Base-by-base conservation (phyloP, 2,797 vertebrate species). In the Simalia tracyae region DNA sequence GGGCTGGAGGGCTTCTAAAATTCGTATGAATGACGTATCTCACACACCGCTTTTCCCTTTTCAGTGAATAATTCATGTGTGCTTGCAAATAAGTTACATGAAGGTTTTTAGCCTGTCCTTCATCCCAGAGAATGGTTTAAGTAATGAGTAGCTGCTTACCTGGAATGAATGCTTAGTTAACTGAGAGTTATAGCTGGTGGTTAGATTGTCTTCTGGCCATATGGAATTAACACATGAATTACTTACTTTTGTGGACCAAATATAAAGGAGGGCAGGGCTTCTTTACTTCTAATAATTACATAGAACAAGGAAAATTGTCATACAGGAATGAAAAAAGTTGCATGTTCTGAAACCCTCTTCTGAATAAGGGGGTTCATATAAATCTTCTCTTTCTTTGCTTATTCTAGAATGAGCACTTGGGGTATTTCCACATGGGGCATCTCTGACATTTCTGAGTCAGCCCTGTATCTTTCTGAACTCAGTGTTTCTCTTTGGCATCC, bases 21-120 rank as follows among this genome's bases (percentile, higher is more conserved):
- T 87, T 28, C 17, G 59, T 72, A 12, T 64, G n/a, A 89, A 46
- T 11, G 8, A 28, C 56, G 50, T 42, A 68, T 46, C 57, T 92
- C 60, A 90, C 89, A 57, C 5, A 46, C 68, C 66, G 24, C 42
- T 63, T 31, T 87, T 84, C 46, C 59, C 63, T 64, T 88, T 81
- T 87, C 68, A 56, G 89, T 42, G 31, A 92, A 84, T 59, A 81
- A 57, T 90, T 87, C 84, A 89, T 64, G 17, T 72, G 63, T 56
- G 28, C 15, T 86, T 86, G 61, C 36, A 68, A 19, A 85, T 87
- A 66, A 26, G 88, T 90, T 46, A 64, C 66, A 57, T 61, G 59
- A 81, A 14, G 15, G 28, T 87, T 84, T 84, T 56, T 60, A 92
- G 89, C 46, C 84, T 92, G 66, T 86, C 84, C 28, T 36, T 87